Evolutionary conservation across 1,140 invertebrate species (phyloP).

Genomic region (Megathymus violae): DNA sequence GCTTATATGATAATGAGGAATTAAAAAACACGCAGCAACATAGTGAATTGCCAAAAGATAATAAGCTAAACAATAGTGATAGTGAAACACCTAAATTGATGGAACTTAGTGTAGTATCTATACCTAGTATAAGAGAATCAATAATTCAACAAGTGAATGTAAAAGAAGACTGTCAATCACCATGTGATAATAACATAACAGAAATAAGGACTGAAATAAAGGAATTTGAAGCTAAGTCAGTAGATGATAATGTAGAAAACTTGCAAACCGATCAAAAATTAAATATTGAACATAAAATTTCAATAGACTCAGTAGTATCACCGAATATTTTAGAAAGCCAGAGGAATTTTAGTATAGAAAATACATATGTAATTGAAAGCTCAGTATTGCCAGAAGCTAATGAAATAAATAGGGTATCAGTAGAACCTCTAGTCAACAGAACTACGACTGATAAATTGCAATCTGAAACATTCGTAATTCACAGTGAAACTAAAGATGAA

Average conservation of each 20-base stretch:
- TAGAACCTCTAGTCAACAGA: constrained; percentile 24
- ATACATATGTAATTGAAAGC: constrained; percentile 25
- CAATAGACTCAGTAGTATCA: constrained; percentile 8
- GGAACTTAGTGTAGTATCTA: constrained; percentile 72
- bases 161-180: constrained; percentile 72
- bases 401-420: neutral
- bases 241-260: constrained; percentile 55
- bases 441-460: constrained; percentile 1
- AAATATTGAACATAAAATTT: constrained; percentile 28
- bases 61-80: constrained; percentile 64
- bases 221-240: constrained; percentile 71
- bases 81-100: constrained; percentile 70
- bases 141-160: constrained; percentile 59
- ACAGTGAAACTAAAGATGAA: constrained; percentile 9
- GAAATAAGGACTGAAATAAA: constrained; percentile 63
- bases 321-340: constrained; percentile 8
- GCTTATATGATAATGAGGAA: constrained; percentile 42
- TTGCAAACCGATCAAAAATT: constrained; percentile 37
- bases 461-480: constrained; percentile 6
- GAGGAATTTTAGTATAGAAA: constrained; percentile 15
- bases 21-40: constrained; percentile 43
- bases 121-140: constrained; percentile 74
- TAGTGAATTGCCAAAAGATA: constrained; percentile 72
- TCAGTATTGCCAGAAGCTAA: constrained; percentile 21
- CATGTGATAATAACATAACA: constrained; percentile 71